phyloP scores from a whole-genome alignment of 2,113 vertebrate species.

The Notothenia rossii region DNA sequence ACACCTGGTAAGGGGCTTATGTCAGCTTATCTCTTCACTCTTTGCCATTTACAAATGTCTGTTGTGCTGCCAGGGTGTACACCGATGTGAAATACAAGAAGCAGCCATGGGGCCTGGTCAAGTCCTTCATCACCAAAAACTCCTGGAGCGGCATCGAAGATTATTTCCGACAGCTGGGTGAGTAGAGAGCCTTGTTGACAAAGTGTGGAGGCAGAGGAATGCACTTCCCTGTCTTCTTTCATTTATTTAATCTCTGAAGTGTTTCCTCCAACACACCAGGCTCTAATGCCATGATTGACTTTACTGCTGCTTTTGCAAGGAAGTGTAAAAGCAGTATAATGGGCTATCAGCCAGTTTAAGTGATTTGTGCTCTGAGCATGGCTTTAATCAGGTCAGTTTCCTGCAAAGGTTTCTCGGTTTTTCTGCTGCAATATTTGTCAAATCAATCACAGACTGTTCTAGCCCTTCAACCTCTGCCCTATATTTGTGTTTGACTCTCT shows the following conservation, averaged over 20 bases:
- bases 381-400: neutral
- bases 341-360: neutral
- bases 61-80: constrained; percentile 85
- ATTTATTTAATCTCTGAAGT: constrained; percentile 40
- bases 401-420: neutral
- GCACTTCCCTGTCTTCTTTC: too few species aligned
- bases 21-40: too few species aligned
- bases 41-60: neutral
- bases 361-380: neutral
- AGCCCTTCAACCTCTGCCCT: neutral
- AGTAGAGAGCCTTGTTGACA: constrained; percentile 44
- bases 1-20: too few species aligned
- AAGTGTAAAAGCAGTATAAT: neutral
- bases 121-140: constrained; percentile 96
- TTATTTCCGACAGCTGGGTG: constrained; percentile 94
- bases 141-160: constrained; percentile 94
- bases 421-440: neutral
- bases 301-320: constrained; percentile 23
- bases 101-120: constrained; percentile 94
- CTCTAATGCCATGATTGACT: constrained; percentile 14
- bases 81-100: constrained; percentile 95
- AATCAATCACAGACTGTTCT: neutral
- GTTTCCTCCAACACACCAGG: neutral
- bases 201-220: too few species aligned
- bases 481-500: neutral